A percentile compares a stretch with the other conserved stretches of the same genome.
phyloP scores from a whole-genome alignment of 1,140 invertebrate genomes.

The Drosophila ananassae region DNA sequence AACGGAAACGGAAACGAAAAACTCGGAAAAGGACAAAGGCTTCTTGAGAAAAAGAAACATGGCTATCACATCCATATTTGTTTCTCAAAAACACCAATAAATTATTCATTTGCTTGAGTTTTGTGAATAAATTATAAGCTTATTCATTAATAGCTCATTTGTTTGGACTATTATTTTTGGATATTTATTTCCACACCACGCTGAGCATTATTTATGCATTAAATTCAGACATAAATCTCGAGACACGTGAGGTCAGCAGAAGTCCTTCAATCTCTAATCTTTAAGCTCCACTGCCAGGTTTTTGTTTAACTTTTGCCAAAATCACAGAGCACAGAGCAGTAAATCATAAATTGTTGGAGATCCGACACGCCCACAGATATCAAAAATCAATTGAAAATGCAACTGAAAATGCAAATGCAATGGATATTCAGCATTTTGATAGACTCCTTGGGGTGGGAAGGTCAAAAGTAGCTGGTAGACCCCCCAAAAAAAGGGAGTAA shows the following conservation, averaged over 20 bases:
- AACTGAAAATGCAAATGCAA: slow-evolving; percentile 67
- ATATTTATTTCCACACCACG: background rate
- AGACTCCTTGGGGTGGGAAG: slow-evolving; percentile 51
- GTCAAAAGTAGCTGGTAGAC: background rate
- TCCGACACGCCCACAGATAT: slow-evolving; percentile 56
- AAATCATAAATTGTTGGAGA: slow-evolving; percentile 62
- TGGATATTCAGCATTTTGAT: slow-evolving; percentile 62
- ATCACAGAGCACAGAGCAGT: slow-evolving; percentile 38
- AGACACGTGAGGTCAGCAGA: slow-evolving; percentile 22
- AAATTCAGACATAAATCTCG: slow-evolving; percentile 20
- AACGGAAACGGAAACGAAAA: slow-evolving; percentile 59
- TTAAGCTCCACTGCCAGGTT: slow-evolving; percentile 10
- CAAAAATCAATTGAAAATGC: slow-evolving; percentile 66
- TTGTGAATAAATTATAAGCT: background rate
- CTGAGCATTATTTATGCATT: slow-evolving; percentile 18
- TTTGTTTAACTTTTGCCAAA: slow-evolving; percentile 46
- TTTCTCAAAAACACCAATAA: background rate
- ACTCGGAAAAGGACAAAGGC: background rate
- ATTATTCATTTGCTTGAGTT: background rate
- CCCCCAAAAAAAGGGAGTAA: slow-evolving; percentile 9
- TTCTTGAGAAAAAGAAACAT: background rate
- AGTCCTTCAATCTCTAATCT: slow-evolving; percentile 4
- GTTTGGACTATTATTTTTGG: slow-evolving; percentile 11
- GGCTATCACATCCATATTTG: background rate
- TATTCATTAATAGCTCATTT: slow-evolving; percentile 5